Conservation (phyloP, 2,797 vertebrate species). For the Adelosebastes latens region DNA sequence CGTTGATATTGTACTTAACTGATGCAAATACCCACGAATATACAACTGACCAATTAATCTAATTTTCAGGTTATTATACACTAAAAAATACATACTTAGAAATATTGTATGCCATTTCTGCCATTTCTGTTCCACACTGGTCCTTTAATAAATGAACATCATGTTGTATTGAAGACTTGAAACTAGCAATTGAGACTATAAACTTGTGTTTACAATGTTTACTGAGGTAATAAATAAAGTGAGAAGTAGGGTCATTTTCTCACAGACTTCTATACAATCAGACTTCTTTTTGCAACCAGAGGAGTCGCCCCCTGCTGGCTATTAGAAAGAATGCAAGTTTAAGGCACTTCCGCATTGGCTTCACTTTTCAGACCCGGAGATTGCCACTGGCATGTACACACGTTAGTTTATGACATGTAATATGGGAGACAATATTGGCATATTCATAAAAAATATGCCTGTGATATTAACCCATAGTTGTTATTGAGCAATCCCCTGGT, state of each 20-base stretch:
- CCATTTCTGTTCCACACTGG: no score
- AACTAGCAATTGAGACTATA: no score
- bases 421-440: neutral
- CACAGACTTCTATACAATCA: neutral
- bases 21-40: neutral
- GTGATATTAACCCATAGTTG: neutral
- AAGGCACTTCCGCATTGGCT: neutral
- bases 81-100: no score
- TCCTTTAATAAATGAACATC: no score
- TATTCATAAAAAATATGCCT: neutral
- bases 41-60: no score
- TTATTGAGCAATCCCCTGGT: neutral
- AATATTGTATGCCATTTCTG: no score
- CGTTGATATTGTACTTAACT: neutral
- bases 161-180: no score
- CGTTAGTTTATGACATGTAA: neutral
- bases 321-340: accelerated
- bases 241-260: neutral
- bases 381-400: no score
- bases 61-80: no score
- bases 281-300: neutral
- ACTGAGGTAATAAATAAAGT: neutral
- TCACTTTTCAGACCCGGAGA: neutral
- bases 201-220: no score
- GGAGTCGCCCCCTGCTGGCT: neutral